Percentiles rank a stretch among this genome's conserved stretches.
Evolutionary conservation across 2,888 invertebrate species (phyloP).

Genomic region (Mesorhabditis belari): DNA sequence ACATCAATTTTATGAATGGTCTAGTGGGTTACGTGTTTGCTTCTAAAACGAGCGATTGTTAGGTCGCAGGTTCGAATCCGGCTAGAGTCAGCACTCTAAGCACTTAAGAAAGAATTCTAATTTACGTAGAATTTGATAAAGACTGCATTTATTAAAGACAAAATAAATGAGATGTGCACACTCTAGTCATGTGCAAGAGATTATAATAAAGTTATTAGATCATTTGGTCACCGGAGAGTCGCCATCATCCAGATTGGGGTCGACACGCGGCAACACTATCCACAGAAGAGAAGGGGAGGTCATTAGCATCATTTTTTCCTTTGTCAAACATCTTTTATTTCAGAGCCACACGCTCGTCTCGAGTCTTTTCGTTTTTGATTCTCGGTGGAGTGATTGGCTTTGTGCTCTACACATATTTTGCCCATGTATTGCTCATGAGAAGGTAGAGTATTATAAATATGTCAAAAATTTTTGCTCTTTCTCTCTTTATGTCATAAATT

Average conservation of each 20-base stretch:
- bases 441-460: constrained; percentile 7
- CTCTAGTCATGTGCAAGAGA: too few species aligned
- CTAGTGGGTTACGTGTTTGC: too few species aligned
- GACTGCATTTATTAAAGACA: not conserved
- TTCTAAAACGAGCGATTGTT: too few species aligned
- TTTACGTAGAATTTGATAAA: too few species aligned
- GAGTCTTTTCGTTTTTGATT: constrained; percentile 34
- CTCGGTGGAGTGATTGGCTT: constrained; percentile 37
- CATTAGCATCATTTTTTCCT: not conserved
- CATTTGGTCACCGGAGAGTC: constrained; percentile 31
- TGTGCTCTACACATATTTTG: constrained; percentile 35
- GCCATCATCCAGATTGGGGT: constrained; percentile 29
- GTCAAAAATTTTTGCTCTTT: not conserved
- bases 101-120: too few species aligned
- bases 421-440: constrained; percentile 30
- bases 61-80: too few species aligned
- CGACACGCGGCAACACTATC: constrained; percentile 6
- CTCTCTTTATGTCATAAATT: not conserved
- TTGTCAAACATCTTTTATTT: constrained; percentile 1
- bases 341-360: constrained; percentile 27
- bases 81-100: too few species aligned
- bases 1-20: too few species aligned
- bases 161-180: too few species aligned
- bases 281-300: not conserved
- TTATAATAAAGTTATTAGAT: constrained; percentile 18